Evolutionary conservation across 2,888 invertebrate species (phyloP), one percentile per base, ranked within the genome.

Genomic region (Slavum lentiscoides): DNA sequence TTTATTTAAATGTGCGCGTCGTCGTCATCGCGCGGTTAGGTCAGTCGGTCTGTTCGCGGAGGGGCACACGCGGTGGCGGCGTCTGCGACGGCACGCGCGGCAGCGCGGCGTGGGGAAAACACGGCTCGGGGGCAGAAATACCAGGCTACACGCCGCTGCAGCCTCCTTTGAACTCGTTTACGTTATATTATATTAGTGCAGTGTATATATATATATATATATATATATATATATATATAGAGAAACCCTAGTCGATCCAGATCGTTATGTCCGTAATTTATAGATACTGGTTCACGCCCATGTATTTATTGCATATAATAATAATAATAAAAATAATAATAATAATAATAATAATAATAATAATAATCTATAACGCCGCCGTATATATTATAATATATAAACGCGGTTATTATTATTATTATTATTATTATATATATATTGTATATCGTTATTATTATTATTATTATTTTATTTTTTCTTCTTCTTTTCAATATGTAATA

Each of bases 211-310:
- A 4, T 30, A 30, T 30, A 30, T 30, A 4, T 30, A 30, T 30
- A 4, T 30, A 30, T 4, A 30, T 30, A 30, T 73, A 61, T 4
- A 15, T 21, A 5, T 13, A 43, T 7, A 7, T 55, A 80, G 80
- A 80, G 80, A 80, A 77, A 80, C 80, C 70, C 64, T 55, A 67
- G 55, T 64, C 55, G 80, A 58, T 70, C 70, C 70, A 70, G 80
- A 80, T 80, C 70, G 80, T 80, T 72, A 72, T 72, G 80, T 61
- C 70, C 39, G 70, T 80, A 80, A 80, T 80, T 80, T 80, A 80
- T 80, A 80, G 80, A 80, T 64, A 80, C 70, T 39, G 72, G 80
- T 72, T 72, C 80, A 80, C 80, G 80, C 80, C 80, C 80, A 80
- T 72, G 70, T 80, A 72, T 66, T 80, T 72, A 80, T 70, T 72